Evolutionary conservation across 2,113 vertebrate species (phyloP).

Genomic region (Engraulis encrasicolus): DNA sequence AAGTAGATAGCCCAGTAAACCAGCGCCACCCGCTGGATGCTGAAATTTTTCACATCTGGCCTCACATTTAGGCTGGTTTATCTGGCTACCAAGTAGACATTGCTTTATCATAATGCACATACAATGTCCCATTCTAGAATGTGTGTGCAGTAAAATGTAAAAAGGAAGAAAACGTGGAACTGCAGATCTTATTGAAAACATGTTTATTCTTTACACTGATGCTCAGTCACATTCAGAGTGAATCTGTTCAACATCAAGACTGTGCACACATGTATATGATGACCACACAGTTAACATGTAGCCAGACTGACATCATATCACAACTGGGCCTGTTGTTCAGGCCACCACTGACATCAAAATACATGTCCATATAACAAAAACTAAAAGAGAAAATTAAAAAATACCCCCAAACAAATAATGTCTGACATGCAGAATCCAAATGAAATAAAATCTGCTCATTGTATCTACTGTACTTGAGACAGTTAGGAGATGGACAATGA

Average conservation of each 20-base stretch:
- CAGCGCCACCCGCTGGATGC: too few species aligned
- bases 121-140: background rate
- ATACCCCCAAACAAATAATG: conserved; percentile 26
- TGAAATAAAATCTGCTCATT: background rate
- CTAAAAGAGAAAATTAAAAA: background rate
- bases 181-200: conserved; percentile 35
- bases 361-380: background rate
- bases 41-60: too few species aligned
- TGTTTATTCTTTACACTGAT: conserved; percentile 66
- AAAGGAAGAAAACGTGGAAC: background rate
- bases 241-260: conserved; percentile 55
- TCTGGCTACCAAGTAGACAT: too few species aligned
- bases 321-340: background rate
- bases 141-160: background rate
- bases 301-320: conserved; percentile 45
- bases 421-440: conserved; percentile 3
- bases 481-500: background rate
- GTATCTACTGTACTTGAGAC: background rate
- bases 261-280: conserved; percentile 30
- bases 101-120: too few species aligned
- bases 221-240: conserved; percentile 59
- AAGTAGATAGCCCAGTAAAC: too few species aligned
- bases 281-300: conserved; percentile 51
- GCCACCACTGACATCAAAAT: conserved; percentile 18
- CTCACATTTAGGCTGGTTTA: too few species aligned